Percentiles rank a stretch among this genome's conserved stretches.
Evolutionary conservation across 2,797 vertebrate species (phyloP).

Genomic region (Oceanodroma leucorhoa): DNA sequence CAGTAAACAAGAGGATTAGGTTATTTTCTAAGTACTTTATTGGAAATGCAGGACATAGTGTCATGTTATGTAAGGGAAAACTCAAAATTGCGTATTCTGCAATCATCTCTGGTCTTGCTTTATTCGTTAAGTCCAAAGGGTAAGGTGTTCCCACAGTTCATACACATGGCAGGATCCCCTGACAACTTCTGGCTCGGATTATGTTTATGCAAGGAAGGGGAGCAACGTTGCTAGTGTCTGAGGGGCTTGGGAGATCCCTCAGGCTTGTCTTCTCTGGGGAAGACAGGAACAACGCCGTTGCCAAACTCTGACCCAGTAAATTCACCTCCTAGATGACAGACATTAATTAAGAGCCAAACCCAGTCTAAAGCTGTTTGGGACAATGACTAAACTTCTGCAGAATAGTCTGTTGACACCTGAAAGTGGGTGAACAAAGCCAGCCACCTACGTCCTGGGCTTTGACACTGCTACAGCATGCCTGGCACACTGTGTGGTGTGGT

Average conservation of each 20-base stretch:
- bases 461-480: background rate
- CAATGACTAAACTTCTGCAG: background rate
- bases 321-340: background rate
- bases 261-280: background rate
- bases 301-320: background rate
- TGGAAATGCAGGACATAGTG: background rate
- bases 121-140: background rate
- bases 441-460: background rate
- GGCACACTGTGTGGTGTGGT: background rate
- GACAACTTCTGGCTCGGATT: background rate
- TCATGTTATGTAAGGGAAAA: background rate
- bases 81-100: background rate
- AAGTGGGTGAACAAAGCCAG: background rate
- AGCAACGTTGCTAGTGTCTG: background rate
- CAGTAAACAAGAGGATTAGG: background rate
- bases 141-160: background rate
- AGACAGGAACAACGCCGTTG: rapidly evolving
- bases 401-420: background rate
- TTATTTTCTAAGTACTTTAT: background rate
- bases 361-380: background rate
- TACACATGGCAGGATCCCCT: background rate
- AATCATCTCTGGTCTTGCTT: background rate
- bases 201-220: background rate
- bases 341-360: background rate
- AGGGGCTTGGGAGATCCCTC: background rate